Conservation (phyloP, 2,113 vertebrate species). For the Solea solea region DNA sequence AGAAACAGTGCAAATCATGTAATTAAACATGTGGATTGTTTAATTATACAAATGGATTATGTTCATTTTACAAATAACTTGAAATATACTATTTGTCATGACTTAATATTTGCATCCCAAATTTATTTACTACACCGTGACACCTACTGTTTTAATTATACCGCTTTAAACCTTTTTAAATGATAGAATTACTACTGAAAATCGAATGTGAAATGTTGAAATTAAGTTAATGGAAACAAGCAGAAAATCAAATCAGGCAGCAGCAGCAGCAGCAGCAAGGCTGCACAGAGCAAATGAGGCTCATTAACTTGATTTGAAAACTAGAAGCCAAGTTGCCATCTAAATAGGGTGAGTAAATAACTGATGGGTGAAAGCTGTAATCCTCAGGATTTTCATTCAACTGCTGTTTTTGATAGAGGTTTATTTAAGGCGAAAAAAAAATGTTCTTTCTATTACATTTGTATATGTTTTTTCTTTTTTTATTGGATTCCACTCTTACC, state of each 20-base stretch:
- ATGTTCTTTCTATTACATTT: too few relatives aligned
- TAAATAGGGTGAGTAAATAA: slow-evolving; percentile 2
- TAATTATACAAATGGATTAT: slow-evolving; percentile 7
- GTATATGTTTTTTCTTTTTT: not conserved
- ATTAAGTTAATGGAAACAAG: not conserved
- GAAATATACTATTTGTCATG: slow-evolving; percentile 8
- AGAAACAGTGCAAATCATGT: slow-evolving; percentile 18
- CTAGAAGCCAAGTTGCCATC: not conserved
- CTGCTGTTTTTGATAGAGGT: not conserved
- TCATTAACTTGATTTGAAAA: slow-evolving; percentile 12
- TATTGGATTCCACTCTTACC: not conserved
- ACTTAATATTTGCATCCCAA: slow-evolving; percentile 16
- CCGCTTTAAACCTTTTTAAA: not conserved
- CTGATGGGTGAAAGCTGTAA: not conserved
- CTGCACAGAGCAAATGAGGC: not conserved
- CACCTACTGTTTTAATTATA: not conserved
- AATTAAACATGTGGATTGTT: too few relatives aligned
- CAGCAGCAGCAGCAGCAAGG: not conserved
- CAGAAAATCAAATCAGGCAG: not conserved
- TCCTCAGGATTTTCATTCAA: not conserved
- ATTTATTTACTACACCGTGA: not conserved
- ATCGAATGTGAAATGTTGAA: not conserved
- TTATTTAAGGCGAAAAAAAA: too few relatives aligned
- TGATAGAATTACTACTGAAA: not conserved
- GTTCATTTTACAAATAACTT: too few relatives aligned